Percentiles rank a stretch among this genome's conserved stretches.
Conservation (phyloP, 2,888 invertebrate genomes). For the Agrenia bidenticulata region DNA sequence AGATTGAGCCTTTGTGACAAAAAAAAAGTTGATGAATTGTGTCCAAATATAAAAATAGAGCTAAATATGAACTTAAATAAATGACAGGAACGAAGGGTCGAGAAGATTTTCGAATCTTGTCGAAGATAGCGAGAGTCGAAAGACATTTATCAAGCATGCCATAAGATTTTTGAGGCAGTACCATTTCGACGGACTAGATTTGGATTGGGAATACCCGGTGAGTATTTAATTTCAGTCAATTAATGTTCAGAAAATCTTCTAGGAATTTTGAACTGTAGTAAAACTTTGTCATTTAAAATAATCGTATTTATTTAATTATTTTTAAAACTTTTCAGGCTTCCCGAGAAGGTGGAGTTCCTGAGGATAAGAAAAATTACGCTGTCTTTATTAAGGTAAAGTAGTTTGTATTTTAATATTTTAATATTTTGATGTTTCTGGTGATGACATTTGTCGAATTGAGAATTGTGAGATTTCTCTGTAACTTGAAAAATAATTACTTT, state of each 20-base stretch:
- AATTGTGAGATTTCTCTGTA: too few species aligned
- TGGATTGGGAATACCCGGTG: conserved; percentile 71
- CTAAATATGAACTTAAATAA: background rate
- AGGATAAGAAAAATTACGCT: conserved; percentile 84
- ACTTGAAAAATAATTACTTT: too few species aligned
- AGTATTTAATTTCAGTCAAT: too few species aligned
- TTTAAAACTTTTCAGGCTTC: conserved; percentile 64
- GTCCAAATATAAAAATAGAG: too few species aligned
- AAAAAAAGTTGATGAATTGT: too few species aligned
- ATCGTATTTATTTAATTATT: background rate
- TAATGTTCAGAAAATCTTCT: too few species aligned
- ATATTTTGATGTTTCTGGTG: too few species aligned
- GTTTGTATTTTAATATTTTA: too few species aligned
- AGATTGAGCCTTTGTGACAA: too few species aligned
- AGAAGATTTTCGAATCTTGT: conserved; percentile 86
- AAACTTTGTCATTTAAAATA: too few species aligned
- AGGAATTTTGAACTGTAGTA: too few species aligned
- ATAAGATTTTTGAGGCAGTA: conserved; percentile 77
- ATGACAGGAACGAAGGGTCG: conserved; percentile 75
- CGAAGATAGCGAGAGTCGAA: conserved; percentile 71
- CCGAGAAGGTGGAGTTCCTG: conserved; percentile 72
- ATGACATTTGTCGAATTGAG: too few species aligned
- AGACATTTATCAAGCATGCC: conserved; percentile 75
- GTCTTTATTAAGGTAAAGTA: conserved; percentile 79
- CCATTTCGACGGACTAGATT: conserved; percentile 88